Percentiles rank a stretch among this genome's conserved stretches.
phyloP scores from a whole-genome alignment of 2,888 invertebrate genomes.

The Ophioninae sp. region DNA sequence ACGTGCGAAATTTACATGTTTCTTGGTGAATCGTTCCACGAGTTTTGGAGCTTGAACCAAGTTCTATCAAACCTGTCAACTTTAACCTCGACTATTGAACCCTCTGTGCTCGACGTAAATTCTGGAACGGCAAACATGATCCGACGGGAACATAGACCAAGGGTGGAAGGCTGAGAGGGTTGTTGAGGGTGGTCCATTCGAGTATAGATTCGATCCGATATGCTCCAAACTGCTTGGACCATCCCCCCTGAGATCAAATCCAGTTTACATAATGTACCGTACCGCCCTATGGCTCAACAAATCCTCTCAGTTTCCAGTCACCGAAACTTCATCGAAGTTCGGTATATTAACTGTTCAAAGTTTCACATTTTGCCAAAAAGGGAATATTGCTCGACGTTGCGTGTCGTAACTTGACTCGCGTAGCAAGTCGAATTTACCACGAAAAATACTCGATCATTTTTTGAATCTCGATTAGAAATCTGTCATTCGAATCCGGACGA shows the following conservation, averaged over 20 bases:
- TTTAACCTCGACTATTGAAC: constrained; percentile 43
- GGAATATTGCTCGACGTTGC: constrained; percentile 33
- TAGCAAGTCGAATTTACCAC: background rate
- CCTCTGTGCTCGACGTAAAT: constrained; percentile 43
- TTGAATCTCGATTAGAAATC: no score
- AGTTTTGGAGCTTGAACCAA: constrained; percentile 12
- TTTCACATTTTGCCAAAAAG: background rate
- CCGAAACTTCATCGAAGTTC: constrained; percentile 52
- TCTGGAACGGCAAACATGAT: constrained; percentile 9
- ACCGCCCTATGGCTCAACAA: constrained; percentile 1
- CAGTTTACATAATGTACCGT: constrained; percentile 27
- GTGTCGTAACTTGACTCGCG: constrained; percentile 8
- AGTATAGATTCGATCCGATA: constrained; percentile 23
- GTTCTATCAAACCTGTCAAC: constrained; percentile 31
- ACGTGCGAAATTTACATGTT: background rate
- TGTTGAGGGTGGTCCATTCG: background rate
- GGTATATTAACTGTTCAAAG: background rate
- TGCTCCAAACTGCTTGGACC: constrained; percentile 5
- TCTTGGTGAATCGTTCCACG: background rate
- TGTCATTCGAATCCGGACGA: no score
- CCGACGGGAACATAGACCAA: background rate
- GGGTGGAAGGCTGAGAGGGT: background rate
- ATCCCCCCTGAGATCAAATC: constrained; percentile 6
- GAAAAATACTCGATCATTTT: no score
- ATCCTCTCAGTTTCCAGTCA: constrained; percentile 8